These are phyloP conservation scores for Megaceryle torquata DNA, from an alignment of 2,113 vertebrate genomes.

Conservation along the genomic window DNA sequence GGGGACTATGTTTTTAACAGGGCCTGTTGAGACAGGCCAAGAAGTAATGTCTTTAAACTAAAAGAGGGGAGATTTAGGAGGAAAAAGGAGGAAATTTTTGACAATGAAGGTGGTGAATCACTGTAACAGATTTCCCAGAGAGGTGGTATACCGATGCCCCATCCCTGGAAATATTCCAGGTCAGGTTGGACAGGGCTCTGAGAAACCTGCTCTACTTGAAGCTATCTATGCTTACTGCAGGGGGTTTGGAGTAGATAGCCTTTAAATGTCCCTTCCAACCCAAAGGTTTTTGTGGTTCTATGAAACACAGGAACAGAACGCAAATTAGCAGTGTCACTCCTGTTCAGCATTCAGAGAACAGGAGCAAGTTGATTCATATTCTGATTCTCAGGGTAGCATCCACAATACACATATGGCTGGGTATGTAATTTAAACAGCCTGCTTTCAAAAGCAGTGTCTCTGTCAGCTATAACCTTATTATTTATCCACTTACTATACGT, in stretches of 20 bases:
- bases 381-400: neutral
- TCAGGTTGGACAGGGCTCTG: neutral
- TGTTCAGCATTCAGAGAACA: neutral
- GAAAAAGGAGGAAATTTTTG: neutral
- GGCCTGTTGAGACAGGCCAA: neutral
- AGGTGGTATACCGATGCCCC: neutral
- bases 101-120: rapidly evolving
- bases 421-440: neutral
- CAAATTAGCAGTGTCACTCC: neutral
- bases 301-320: neutral
- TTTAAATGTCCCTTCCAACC: neutral
- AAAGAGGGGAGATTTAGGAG: neutral
- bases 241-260: neutral
- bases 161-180: neutral
- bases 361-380: neutral
- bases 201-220: neutral
- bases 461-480: neutral
- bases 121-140: neutral
- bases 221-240: neutral
- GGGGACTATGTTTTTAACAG: neutral
- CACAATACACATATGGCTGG: neutral
- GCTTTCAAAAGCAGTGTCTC: neutral
- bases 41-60: neutral
- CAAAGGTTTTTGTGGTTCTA: neutral
- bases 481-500: neutral